Evolutionary conservation across 35 echinoderm and acorn worm species (phyloP).

Genomic region (Heliocidaris erythrogramma): DNA sequence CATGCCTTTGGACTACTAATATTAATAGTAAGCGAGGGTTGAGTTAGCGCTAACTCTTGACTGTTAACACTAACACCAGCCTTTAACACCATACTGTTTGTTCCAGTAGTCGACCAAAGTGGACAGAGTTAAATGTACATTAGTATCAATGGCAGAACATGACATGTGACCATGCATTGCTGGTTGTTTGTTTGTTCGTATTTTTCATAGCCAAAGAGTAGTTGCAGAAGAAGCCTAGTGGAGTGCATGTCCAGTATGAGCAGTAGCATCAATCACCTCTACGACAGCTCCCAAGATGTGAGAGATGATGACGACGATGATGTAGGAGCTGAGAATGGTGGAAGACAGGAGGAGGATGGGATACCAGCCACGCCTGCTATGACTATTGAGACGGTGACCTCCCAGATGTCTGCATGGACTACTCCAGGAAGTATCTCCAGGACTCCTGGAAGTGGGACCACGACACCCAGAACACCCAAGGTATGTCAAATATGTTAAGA

Average conservation of each 20-base stretch:
- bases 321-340: neutral
- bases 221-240: constrained; percentile 3
- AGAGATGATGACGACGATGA: neutral
- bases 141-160: too few relatives aligned
- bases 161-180: too few relatives aligned
- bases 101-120: too few relatives aligned
- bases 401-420: neutral
- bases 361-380: neutral
- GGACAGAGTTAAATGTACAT: too few relatives aligned
- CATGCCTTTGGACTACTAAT: too few relatives aligned
- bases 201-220: neutral
- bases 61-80: too few relatives aligned
- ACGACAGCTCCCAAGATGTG: neutral
- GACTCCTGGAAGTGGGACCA: neutral
- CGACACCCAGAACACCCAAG: neutral
- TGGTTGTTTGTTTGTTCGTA: neutral
- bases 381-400: neutral
- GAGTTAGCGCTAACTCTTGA: too few relatives aligned
- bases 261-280: neutral
- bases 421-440: neutral
- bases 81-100: too few relatives aligned
- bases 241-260: neutral
- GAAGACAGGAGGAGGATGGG: neutral
- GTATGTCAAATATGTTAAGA: too few relatives aligned
- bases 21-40: too few relatives aligned